Evolutionary conservation across 2,888 invertebrate genomes (phyloP).

Genomic region (Cremastinae sp.): DNA sequence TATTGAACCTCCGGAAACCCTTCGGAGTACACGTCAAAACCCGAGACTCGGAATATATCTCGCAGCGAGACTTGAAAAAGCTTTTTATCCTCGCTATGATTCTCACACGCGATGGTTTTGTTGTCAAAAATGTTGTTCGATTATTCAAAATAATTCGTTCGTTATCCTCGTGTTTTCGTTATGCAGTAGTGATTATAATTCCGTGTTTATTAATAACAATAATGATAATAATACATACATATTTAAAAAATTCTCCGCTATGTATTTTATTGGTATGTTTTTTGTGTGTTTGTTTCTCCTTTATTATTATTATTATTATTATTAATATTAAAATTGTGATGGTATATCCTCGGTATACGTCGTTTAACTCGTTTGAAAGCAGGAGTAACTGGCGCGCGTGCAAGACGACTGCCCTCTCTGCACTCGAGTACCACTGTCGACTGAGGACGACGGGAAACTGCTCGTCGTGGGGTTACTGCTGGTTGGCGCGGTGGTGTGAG

Average conservation of each 20-base stretch:
- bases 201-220: slow-evolving; percentile 2
- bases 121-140: no score
- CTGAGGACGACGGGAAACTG: slow-evolving; percentile 79
- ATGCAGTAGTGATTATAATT: slow-evolving; percentile 5
- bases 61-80: no score
- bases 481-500: slow-evolving; percentile 61
- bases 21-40: no score
- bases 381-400: slow-evolving; percentile 81
- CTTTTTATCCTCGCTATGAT: no score
- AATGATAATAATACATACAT: no score
- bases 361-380: slow-evolving; percentile 61
- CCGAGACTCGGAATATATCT: no score
- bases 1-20: no score
- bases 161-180: slow-evolving; percentile 8
- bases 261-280: slow-evolving; percentile 10
- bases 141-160: slow-evolving; percentile 22
- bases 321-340: no score
- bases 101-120: no score
- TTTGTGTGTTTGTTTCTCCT: slow-evolving; percentile 60
- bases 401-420: slow-evolving; percentile 77
- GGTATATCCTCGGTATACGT: slow-evolving; percentile 12
- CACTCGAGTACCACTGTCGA: slow-evolving; percentile 77
- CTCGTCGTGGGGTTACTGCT: slow-evolving; percentile 19
- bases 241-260: not conserved
- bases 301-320: slow-evolving; percentile 62